Evolutionary conservation across 2,113 vertebrate species (phyloP), one percentile per base, ranked within the genome.

Genomic region (Gila orcuttii): DNA sequence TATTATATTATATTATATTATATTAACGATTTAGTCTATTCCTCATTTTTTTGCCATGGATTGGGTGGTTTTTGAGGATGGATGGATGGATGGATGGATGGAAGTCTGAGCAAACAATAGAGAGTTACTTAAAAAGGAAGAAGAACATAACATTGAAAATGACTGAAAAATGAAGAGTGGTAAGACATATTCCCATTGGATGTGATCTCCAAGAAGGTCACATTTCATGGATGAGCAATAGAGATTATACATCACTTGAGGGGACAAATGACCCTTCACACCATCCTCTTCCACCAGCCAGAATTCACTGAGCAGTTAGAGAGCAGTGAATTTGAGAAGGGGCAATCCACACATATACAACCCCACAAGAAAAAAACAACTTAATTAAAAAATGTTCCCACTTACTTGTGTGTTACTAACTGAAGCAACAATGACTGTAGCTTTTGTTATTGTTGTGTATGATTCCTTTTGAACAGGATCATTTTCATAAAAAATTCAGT

Each of bases 151-250:
- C 2, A 66, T 52, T 21, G 87, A 11, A 86, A 75, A 59, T 19
- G 12, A n/a, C 25, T 83, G 69, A 36, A 73, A 39, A 73, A 59
- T 6, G 4, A 76, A 31, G 25, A 57, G 33, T 23, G 19, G 28
- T 57, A 55, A 57, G 69, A 73, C 71, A 81, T 36, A 64, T 79
- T 76, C 23, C 23, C 15, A 36, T 71, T 84, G 47, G n/a, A 84
- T 66, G 76, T 74, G 33, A 42, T 82, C 60, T 79, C 60, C 60
- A 45, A 74, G 84, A 81, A 86, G 82, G 87, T 86, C 85, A 88
- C 36, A 47, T 62, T 84, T 84, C 69, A 88, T 42, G 64, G 75
- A 52, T 84, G 25, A 71, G 45, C 69, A 77, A 50, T 42, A 13
- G 62, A 74, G n/a, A 31, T 82, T 55, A 55, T 55, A 39, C 47